Conservation (phyloP, 2,888 invertebrate genomes). For the Lasioglossum vierecki region DNA sequence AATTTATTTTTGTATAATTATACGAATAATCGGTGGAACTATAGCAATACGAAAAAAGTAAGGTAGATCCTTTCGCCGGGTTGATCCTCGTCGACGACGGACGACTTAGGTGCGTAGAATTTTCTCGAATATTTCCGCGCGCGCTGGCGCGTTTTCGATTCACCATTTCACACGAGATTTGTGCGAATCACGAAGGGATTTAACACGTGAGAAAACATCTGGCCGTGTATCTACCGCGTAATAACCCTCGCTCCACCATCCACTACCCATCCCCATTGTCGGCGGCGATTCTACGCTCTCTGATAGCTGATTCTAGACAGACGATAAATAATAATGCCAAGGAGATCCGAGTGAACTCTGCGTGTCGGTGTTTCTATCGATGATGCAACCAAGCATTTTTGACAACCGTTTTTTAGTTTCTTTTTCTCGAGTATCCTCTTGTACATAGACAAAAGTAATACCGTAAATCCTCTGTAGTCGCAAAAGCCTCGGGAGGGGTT, state of each 20-base stretch:
- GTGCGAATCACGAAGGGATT: background rate
- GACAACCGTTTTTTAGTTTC: slow-evolving; percentile 68
- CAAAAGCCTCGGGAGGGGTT: no score
- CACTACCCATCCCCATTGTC: slow-evolving; percentile 15
- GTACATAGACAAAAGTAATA: slow-evolving; percentile 79
- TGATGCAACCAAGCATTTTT: slow-evolving; percentile 53
- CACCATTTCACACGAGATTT: background rate
- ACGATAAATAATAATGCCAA: slow-evolving; percentile 23
- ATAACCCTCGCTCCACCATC: slow-evolving; percentile 11
- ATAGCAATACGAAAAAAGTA: slow-evolving; percentile 21
- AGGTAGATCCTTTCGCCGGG: background rate
- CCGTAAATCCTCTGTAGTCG: no score
- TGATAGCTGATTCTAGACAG: slow-evolving; percentile 23
- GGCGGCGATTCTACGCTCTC: slow-evolving; percentile 61
- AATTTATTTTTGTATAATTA: slow-evolving; percentile 73
- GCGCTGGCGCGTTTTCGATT: background rate
- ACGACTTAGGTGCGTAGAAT: slow-evolving; percentile 4
- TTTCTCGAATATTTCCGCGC: background rate
- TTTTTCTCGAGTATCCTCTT: slow-evolving; percentile 70
- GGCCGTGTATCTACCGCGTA: background rate
- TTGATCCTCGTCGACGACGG: background rate
- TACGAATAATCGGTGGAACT: slow-evolving; percentile 53
- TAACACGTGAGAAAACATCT: background rate
- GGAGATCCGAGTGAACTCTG: slow-evolving; percentile 34
- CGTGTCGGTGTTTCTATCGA: slow-evolving; percentile 39